Evolutionary conservation across 2,888 invertebrate species (phyloP), one percentile per base, ranked within the genome.

Genomic region (Euspilapteryx auroguttella): DNA sequence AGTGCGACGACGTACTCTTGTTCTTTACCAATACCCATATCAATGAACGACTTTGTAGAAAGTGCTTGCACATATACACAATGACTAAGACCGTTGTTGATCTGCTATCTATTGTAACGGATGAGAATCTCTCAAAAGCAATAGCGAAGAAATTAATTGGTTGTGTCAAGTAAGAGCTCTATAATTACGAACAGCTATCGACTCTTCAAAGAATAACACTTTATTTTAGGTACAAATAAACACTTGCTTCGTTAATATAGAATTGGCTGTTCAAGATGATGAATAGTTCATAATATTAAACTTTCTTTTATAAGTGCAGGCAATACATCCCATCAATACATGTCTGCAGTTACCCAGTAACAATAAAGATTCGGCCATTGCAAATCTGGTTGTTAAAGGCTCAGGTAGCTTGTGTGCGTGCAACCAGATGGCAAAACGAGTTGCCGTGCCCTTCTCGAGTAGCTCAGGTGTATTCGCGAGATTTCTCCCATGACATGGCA

Each of bases 381-480:
- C 24, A 24, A 27, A 29, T 13, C 24, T 29, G 24, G 23, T 28
- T 20, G 17, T 13, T 7, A 9, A 14, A 21, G 30, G 30, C 31
- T 24, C 27, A 12, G n/a, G 27, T n/a, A 15, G 14, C 24, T n/a
- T 17, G 21, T 22, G 11, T 27, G 34, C 39, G 45, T 40, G 37
- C 36, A 39, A 43, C 59, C 61, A 63, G 58, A 49, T 63, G 62
- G 50, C 35, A 37, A 57, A 69, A 69, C 68, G 62, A 59, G 66
- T 69, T 65, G 31, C 41, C 40, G 44, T 45, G 47, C 48, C 49
- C 27, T 45, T 46, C 44, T 42, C 35, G 37, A 39, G 46, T 45
- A 36, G 41, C 51, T 55, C 57, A 58, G 55, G 52, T 62, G 57
- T 44, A 45, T 45, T 47, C 36, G 41, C 37, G 37, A 51, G 49